Evolutionary conservation across 2,113 vertebrate genomes (phyloP).

Genomic region (Myrmecophaga tridactyla): DNA sequence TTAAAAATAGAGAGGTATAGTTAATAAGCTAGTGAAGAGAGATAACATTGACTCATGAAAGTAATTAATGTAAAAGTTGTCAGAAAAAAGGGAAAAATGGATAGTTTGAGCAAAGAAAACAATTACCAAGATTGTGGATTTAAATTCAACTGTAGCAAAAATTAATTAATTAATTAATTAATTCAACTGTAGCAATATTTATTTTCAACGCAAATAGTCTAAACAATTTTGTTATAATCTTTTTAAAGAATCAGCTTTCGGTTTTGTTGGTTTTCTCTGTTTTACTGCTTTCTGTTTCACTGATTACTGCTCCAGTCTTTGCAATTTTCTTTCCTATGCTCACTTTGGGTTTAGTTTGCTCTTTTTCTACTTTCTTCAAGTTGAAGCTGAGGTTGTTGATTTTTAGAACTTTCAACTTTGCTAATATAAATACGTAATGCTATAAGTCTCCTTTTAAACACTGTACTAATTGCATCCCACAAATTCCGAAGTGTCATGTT

Average conservation of each 20-base stretch:
- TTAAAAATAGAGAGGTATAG: not conserved
- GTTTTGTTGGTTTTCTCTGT: too few relatives aligned
- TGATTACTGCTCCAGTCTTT: too few relatives aligned
- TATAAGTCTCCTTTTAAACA: not conserved
- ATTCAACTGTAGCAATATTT: not conserved
- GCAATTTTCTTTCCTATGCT: too few relatives aligned
- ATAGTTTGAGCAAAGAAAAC: slow-evolving; percentile 29
- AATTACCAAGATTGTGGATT: not conserved
- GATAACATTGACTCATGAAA: slow-evolving; percentile 24
- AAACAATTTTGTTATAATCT: too few relatives aligned
- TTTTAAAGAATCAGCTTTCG: too few relatives aligned
- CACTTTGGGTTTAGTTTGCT: too few relatives aligned
- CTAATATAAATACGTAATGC: not conserved
- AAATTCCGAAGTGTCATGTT: not conserved
- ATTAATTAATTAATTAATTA: too few relatives aligned
- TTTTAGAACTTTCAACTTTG: not conserved
- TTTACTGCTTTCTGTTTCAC: too few relatives aligned
- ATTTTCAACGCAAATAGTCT: not conserved
- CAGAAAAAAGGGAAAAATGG: not conserved
- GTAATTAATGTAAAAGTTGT: slow-evolving; percentile 8
- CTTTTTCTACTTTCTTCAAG: too few relatives aligned
- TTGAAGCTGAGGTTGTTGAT: too few relatives aligned
- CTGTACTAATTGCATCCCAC: not conserved
- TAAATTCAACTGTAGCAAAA: not conserved
- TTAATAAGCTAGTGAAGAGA: not conserved